A percentile compares a stretch with the other conserved stretches of the same genome.
These are phyloP conservation scores for Nerophis ophidion DNA, from an alignment of 2,113 vertebrate species.

Conservation along the genomic window DNA sequence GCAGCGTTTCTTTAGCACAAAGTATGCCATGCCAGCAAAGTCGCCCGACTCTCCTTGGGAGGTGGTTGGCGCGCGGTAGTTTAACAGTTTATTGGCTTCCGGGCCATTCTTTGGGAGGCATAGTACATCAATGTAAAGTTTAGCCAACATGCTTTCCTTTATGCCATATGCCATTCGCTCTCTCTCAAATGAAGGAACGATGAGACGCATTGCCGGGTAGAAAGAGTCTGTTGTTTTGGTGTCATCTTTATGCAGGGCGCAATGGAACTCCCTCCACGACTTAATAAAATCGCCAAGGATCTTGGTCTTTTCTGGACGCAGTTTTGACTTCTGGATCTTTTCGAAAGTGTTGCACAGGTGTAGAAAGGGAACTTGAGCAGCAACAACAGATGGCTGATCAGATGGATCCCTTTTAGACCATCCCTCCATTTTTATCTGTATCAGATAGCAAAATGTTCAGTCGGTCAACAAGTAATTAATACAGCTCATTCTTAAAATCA, in stretches of 20 bases:
- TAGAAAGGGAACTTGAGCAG: constrained; percentile 84
- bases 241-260: constrained; percentile 82
- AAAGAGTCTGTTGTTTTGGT: constrained; percentile 85
- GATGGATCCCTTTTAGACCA: constrained; percentile 39
- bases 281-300: constrained; percentile 82
- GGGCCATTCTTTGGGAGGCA: constrained; percentile 87
- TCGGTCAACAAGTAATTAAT: not conserved
- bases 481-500: not conserved
- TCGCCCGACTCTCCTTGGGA: constrained; percentile 84
- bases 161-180: constrained; percentile 96
- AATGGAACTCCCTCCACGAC: constrained; percentile 90
- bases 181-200: constrained; percentile 86
- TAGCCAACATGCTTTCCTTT: constrained; percentile 95
- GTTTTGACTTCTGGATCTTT: constrained; percentile 83
- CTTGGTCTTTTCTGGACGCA: constrained; percentile 81
- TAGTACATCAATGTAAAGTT: constrained; percentile 90
- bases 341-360: constrained; percentile 87
- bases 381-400: constrained; percentile 75
- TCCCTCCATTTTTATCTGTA: constrained; percentile 58
- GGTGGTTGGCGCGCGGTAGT: constrained; percentile 82
- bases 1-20: constrained; percentile 89
- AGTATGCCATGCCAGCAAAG: constrained; percentile 87
- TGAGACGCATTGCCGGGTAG: constrained; percentile 92
- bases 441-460: not conserved
- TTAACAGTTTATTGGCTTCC: constrained; percentile 86